Evolutionary conservation across 2,113 vertebrate genomes (phyloP).

Genomic region (Melanostigma gelatinosum): DNA sequence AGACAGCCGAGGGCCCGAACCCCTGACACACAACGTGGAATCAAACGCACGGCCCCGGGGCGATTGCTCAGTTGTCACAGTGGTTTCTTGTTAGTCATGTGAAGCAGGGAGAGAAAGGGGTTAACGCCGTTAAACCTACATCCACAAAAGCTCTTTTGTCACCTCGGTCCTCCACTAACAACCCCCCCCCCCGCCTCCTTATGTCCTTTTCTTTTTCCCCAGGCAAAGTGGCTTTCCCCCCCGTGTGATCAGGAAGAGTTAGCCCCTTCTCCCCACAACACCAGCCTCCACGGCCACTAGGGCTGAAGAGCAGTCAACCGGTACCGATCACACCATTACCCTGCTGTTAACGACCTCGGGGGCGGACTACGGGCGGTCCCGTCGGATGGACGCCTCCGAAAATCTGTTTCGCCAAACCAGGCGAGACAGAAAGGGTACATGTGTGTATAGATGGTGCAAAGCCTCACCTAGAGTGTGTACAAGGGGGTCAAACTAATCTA

Average conservation of each 20-base stretch:
- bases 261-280: slow-evolving; percentile 34
- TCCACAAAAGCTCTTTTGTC: slow-evolving; percentile 79
- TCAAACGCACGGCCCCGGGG: slow-evolving; percentile 65
- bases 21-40: slow-evolving; percentile 54
- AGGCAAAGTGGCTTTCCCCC: slow-evolving; percentile 55
- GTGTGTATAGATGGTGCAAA: slow-evolving; percentile 28
- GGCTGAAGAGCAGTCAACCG: slow-evolving; percentile 63
- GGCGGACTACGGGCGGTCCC: slow-evolving; percentile 33
- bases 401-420: slow-evolving; percentile 59
- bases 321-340: slow-evolving; percentile 67
- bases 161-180: slow-evolving; percentile 50
- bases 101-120: slow-evolving; percentile 61
- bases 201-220: slow-evolving; percentile 56
- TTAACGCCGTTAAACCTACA: slow-evolving; percentile 72
- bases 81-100: slow-evolving; percentile 69
- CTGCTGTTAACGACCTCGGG: slow-evolving; percentile 70
- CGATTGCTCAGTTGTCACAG: slow-evolving; percentile 68
- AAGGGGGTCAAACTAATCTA: slow-evolving; percentile 6
- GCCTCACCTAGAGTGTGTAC: slow-evolving; percentile 23
- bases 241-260: slow-evolving; percentile 64
- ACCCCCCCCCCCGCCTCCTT: background rate
- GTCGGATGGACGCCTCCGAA: slow-evolving; percentile 31
- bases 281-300: slow-evolving; percentile 32
- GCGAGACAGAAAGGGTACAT: slow-evolving; percentile 24
- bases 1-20: slow-evolving; percentile 63